Evolutionary conservation across 2,113 vertebrate genomes (phyloP), one percentile per base, ranked within the genome.

Genomic region (Gobiocypris rarus): DNA sequence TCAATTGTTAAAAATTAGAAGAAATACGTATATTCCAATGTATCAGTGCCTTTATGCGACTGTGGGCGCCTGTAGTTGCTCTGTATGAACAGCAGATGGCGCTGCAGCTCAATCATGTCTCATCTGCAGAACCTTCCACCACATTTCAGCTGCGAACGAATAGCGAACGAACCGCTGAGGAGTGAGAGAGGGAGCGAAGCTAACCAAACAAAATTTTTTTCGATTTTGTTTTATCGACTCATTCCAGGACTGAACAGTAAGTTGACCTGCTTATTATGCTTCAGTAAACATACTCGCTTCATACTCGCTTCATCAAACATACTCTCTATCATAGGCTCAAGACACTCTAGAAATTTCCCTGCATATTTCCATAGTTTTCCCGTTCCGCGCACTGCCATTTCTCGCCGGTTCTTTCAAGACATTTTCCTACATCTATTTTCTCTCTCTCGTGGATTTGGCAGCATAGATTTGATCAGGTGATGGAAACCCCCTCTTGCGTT

Each of bases 281-380:
- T 34, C 9, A 54, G 26, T 41, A 56, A 82, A 79, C 9, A 19
- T 17, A 58, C n/a, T n/a, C n/a, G n/a, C 50, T 24, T 34, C 9
- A 54, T 17, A 58, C 0, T 10, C 4, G 38, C 52, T 22, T 54
- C 17, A 54, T 6, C 19, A 54, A 54, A 61, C 31, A 41, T 22
- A n/a, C 75, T 59, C 52, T 5, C 7, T 34, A 24, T 48, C 15
- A 67, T 4, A 13, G 15, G 14, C 17, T 26, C 24, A 45, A 63
- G 77, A 67, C 41, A 31, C 77, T 80, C 77, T 50, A 80, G 77
- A 80, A 80, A 80, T 50, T 50, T 80, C 77, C 26, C 41, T 1
- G 10, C 54, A 67, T 19, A 80, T 50, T 67, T 67, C 24, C 43
- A 80, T 26, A 80, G 59, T 67, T 80, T 65, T 65, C 24, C 17